phyloP scores from a whole-genome alignment of 2,113 vertebrate genomes.

The Zapus hudsonius region DNA sequence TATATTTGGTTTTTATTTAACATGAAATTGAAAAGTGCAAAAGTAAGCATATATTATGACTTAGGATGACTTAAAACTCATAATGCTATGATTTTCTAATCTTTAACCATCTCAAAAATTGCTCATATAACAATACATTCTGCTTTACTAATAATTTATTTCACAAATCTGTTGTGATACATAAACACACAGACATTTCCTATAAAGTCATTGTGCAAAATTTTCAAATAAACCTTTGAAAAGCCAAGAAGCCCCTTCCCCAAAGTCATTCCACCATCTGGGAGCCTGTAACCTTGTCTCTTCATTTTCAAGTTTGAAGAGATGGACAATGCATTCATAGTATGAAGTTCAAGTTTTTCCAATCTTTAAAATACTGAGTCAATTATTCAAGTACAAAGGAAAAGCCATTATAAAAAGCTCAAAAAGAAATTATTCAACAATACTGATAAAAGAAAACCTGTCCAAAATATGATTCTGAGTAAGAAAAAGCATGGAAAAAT shows the following conservation, averaged over 20 bases:
- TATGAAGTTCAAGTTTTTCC: slow-evolving; percentile 72
- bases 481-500: slow-evolving; percentile 51
- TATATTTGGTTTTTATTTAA: slow-evolving; percentile 42
- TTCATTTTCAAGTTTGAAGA: slow-evolving; percentile 68
- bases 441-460: slow-evolving; percentile 47
- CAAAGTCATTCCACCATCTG: background rate
- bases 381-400: slow-evolving; percentile 71
- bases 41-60: slow-evolving; percentile 43
- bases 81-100: slow-evolving; percentile 13
- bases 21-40: slow-evolving; percentile 46
- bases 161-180: slow-evolving; percentile 49
- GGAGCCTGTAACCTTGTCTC: slow-evolving; percentile 9
- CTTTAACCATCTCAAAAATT: slow-evolving; percentile 50
- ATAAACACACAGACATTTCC: slow-evolving; percentile 62
- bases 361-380: slow-evolving; percentile 60
- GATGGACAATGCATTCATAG: slow-evolving; percentile 40
- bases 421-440: slow-evolving; percentile 49
- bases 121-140: slow-evolving; percentile 43
- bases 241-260: slow-evolving; percentile 56
- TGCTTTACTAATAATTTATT: slow-evolving; percentile 70
- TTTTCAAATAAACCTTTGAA: slow-evolving; percentile 70
- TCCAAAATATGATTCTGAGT: slow-evolving; percentile 53
- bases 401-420: slow-evolving; percentile 51
- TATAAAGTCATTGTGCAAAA: slow-evolving; percentile 46
- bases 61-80: slow-evolving; percentile 9